phyloP scores from a whole-genome alignment of 1,140 invertebrate genomes.

The Varroa destructor region DNA sequence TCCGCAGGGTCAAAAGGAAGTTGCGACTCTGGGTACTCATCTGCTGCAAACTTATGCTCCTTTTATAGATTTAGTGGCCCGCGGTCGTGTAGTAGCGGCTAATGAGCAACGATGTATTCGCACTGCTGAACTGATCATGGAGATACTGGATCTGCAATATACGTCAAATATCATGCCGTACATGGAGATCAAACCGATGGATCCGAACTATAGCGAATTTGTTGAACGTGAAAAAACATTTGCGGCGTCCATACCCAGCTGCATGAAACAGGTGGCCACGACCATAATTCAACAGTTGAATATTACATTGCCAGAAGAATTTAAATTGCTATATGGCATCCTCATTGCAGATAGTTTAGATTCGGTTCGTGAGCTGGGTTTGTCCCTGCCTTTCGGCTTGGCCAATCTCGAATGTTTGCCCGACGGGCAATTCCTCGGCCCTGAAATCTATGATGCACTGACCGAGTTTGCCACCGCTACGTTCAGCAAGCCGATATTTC shows the following conservation, averaged over 20 bases:
- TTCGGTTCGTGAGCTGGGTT: constrained; percentile 4
- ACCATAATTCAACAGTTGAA: not conserved
- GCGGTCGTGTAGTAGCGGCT: not conserved
- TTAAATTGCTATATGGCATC: constrained; percentile 5
- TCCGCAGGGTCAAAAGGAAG: not conserved
- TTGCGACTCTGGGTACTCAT: not conserved
- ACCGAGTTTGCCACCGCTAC: constrained; percentile 5
- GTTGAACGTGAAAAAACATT: constrained; percentile 1
- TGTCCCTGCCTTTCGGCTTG: not conserved
- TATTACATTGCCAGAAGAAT: not conserved
- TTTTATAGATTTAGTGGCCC: not conserved
- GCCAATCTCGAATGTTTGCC: not conserved
- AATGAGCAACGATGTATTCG: not conserved
- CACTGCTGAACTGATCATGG: constrained; percentile 13
- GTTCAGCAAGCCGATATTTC: not conserved
- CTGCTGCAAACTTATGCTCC: not conserved
- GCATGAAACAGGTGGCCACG: constrained; percentile 3
- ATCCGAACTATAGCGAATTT: not conserved
- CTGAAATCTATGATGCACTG: not conserved
- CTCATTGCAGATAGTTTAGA: constrained; percentile 18
- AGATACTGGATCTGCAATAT: not conserved
- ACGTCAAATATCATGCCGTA: not conserved
- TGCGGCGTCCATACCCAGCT: not conserved
- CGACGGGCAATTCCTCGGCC: not conserved
- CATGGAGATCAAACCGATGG: constrained; percentile 11